Conservation (phyloP, 2,797 vertebrate genomes). For the Podargus strigoides region DNA sequence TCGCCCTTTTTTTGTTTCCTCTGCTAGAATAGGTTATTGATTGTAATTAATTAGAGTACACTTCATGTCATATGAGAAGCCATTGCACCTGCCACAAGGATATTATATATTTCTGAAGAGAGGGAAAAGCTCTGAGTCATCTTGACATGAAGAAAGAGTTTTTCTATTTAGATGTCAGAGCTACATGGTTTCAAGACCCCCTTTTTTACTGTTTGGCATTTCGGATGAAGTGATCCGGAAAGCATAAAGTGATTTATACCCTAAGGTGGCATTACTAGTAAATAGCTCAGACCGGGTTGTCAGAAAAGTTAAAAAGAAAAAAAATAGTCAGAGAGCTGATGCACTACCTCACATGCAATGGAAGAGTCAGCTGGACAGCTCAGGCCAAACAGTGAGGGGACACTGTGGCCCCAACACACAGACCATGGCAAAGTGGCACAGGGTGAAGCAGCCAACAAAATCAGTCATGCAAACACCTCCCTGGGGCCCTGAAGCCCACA, state of each 20-base stretch:
- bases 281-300: not conserved
- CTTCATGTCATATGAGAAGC: not conserved
- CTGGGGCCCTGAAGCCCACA: not conserved
- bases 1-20: not conserved
- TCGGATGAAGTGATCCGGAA: not conserved
- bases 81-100: not conserved
- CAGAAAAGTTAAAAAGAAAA: not conserved
- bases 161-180: not conserved
- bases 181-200: not conserved
- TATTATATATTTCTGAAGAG: not conserved
- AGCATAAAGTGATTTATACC: not conserved
- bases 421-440: not conserved
- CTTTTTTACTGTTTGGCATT: not conserved
- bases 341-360: not conserved
- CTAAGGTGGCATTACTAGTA: not conserved
- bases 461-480: accelerated
- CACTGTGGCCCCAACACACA: not conserved
- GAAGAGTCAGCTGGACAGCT: not conserved
- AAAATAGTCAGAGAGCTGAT: not conserved
- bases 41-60: not conserved
- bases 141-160: not conserved
- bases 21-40: not conserved
- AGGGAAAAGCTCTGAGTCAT: not conserved
- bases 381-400: not conserved
- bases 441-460: not conserved